Evolutionary conservation across 1,140 invertebrate genomes (phyloP).

Genomic region (Drosophila arawakana): DNA sequence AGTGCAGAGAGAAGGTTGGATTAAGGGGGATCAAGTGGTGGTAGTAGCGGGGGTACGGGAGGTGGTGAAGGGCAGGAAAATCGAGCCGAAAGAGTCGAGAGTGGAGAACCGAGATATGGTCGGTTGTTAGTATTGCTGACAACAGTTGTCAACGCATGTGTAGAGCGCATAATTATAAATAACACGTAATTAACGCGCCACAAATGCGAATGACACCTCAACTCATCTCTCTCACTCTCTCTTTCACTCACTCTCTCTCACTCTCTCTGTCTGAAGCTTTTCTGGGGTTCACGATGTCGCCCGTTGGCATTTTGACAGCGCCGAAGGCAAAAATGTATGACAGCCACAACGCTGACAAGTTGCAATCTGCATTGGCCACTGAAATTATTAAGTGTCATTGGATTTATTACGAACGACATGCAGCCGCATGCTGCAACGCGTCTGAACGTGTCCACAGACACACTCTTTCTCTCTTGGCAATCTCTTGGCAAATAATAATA

Average conservation of each 20-base stretch:
- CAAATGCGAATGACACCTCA: constrained; percentile 80
- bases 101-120: constrained; percentile 2
- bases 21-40: not conserved
- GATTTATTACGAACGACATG: constrained; percentile 58
- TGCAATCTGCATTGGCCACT: constrained; percentile 46
- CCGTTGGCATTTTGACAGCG: constrained; percentile 43
- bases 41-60: not conserved
- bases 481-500: not conserved
- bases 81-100: not conserved
- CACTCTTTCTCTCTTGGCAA: not conserved
- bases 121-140: constrained; percentile 58
- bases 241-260: constrained; percentile 5
- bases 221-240: constrained; percentile 2
- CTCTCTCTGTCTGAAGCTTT: not conserved
- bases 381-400: constrained; percentile 75
- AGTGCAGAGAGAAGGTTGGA: constrained; percentile 9
- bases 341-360: constrained; percentile 59
- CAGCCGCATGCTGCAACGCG: constrained; percentile 18
- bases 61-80: constrained; percentile 1
- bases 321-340: constrained; percentile 59
- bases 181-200: constrained; percentile 80
- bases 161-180: constrained; percentile 81
- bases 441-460: not conserved
- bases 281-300: constrained; percentile 23
- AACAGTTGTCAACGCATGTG: constrained; percentile 77